Percentiles rank a stretch among this genome's conserved stretches.
phyloP scores from a whole-genome alignment of 1,140 invertebrate genomes.

The Aleiodes sp. region DNA sequence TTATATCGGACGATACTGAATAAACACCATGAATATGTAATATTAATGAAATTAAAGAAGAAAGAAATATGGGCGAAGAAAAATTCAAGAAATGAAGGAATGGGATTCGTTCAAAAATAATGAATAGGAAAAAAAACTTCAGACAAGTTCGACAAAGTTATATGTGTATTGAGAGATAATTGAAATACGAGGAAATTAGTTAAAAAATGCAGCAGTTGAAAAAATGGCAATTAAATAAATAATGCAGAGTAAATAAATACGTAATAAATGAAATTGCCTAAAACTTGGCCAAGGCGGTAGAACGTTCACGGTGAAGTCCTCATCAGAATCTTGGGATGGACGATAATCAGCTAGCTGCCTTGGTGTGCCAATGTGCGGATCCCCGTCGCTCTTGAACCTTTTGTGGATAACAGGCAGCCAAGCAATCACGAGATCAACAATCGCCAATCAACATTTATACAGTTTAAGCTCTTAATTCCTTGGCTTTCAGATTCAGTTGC shows the following conservation, averaged over 20 bases:
- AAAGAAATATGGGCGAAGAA: not conserved
- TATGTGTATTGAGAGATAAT: constrained; percentile 21
- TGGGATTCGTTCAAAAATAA: not conserved
- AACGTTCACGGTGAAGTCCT: constrained; percentile 66
- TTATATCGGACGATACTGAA: constrained; percentile 19
- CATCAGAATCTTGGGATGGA: constrained; percentile 62
- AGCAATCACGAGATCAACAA: constrained; percentile 58
- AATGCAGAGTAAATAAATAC: constrained; percentile 63
- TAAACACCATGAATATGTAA: constrained; percentile 36
- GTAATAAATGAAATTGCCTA: constrained; percentile 68
- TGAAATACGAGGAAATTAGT: constrained; percentile 38
- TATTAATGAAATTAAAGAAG: not conserved
- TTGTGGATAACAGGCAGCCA: constrained; percentile 62
- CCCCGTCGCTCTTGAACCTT: constrained; percentile 66
- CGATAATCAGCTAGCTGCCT: constrained; percentile 53
- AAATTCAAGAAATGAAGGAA: not conserved
- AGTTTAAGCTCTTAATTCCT: not conserved
- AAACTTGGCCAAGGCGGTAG: constrained; percentile 66
- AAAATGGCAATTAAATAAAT: constrained; percentile 61
- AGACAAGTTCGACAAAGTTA: too few species aligned
- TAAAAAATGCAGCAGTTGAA: constrained; percentile 48
- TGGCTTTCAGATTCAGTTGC: not conserved
- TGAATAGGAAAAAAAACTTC: not conserved
- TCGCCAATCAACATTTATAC: constrained; percentile 38
- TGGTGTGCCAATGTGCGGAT: constrained; percentile 58